Evolutionary conservation across 2,797 vertebrate genomes (phyloP).

Genomic region (Rhinogobio ventralis): DNA sequence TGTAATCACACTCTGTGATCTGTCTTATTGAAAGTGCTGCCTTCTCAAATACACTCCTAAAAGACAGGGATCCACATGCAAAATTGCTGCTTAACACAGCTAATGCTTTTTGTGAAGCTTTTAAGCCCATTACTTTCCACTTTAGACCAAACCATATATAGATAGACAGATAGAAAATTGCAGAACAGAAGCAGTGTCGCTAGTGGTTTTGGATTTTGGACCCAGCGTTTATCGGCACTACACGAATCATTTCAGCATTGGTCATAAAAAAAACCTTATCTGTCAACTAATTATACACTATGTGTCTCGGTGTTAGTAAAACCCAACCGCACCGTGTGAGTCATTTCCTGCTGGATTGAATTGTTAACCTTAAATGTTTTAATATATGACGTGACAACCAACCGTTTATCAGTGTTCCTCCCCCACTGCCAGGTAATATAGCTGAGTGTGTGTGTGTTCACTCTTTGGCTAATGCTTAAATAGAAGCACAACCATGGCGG

Average conservation of each 20-base stretch:
- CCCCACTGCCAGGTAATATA: conserved; percentile 46
- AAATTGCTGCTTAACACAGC: conserved; percentile 54
- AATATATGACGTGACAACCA: conserved; percentile 65
- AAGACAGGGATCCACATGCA: conserved; percentile 7
- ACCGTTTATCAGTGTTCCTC: conserved; percentile 70
- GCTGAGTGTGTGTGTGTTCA: conserved; percentile 51
- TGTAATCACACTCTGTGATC: neutral
- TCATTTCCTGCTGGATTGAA: conserved; percentile 62
- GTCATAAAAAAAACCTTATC: too few species aligned
- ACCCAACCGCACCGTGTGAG: conserved; percentile 61
- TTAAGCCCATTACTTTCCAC: conserved; percentile 55
- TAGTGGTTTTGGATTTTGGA: neutral
- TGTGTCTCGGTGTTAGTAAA: neutral
- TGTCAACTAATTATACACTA: neutral
- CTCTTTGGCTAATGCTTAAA: conserved; percentile 23
- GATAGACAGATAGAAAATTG: neutral
- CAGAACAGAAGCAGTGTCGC: neutral
- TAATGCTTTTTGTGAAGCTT: conserved; percentile 55
- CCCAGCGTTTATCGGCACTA: conserved; percentile 49
- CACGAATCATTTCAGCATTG: neutral
- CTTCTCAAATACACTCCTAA: conserved; percentile 8
- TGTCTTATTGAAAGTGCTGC: neutral
- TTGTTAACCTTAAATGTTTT: conserved; percentile 71
- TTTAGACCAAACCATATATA: conserved; percentile 32
- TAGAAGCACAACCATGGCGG: conserved; percentile 41